Evolutionary conservation across 64 coral and sea anemone species (phyloP).

Genomic region (Montipora cactus): DNA sequence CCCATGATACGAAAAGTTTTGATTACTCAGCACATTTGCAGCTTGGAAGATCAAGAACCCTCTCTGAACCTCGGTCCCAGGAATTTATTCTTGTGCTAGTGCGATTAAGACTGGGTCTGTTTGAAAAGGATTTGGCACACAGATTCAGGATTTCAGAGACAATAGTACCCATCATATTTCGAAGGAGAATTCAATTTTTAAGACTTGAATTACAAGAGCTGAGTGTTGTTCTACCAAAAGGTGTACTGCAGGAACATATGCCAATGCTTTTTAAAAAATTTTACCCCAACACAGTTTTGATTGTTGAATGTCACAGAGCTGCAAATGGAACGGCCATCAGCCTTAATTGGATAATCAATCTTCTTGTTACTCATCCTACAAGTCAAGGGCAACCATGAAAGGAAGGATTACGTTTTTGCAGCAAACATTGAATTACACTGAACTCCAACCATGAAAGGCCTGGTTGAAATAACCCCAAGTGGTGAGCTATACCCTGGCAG

Average conservation of each 20-base stretch:
- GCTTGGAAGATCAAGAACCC: constrained; percentile 17
- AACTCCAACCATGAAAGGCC: constrained; percentile 36
- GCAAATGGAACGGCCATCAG: constrained; percentile 46
- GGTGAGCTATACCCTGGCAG: constrained; percentile 60
- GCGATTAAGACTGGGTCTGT: constrained; percentile 51
- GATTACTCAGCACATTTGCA: background rate
- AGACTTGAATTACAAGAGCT: constrained; percentile 52
- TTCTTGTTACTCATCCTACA: constrained; percentile 53
- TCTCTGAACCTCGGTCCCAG: background rate
- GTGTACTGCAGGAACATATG: constrained; percentile 22
- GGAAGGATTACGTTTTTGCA: too few relatives aligned
- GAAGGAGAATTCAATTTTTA: constrained; percentile 59
- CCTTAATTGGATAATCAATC: constrained; percentile 39
- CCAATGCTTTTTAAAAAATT: constrained; percentile 47
- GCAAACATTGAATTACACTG: too few relatives aligned
- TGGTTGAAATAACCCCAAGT: constrained; percentile 67
- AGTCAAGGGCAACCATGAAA: constrained; percentile 14
- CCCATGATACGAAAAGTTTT: background rate
- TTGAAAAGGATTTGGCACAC: constrained; percentile 58
- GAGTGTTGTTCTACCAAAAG: constrained; percentile 17
- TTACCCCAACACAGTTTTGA: constrained; percentile 63
- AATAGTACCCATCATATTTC: constrained; percentile 37
- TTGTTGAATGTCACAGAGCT: constrained; percentile 74
- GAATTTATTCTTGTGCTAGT: constrained; percentile 60
- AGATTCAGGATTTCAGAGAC: constrained; percentile 22